phyloP scores from a whole-genome alignment of 1,140 invertebrate genomes.

The Conopomorpha cramerella region DNA sequence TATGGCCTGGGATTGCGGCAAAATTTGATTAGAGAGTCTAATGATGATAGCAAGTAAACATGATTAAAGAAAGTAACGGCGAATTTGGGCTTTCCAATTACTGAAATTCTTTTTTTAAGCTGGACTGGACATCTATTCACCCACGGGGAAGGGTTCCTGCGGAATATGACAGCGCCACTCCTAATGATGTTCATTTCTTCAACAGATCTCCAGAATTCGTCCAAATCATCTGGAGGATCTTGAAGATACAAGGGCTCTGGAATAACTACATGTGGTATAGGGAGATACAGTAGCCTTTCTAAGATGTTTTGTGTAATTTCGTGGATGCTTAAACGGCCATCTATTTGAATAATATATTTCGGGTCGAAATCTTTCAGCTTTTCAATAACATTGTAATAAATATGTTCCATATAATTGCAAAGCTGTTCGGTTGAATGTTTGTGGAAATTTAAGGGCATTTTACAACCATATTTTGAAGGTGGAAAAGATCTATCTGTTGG shows the following conservation, averaged over 20 bases:
- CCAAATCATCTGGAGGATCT: conserved; percentile 26
- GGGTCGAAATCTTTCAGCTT: conserved; percentile 52
- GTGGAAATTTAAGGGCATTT: conserved; percentile 45
- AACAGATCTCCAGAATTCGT: conserved; percentile 38
- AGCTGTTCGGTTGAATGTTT: conserved; percentile 37
- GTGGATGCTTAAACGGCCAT: conserved; percentile 46
- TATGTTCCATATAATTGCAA: conserved; percentile 41
- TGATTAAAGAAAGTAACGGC: conserved; percentile 63
- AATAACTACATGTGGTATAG: conserved; percentile 42
- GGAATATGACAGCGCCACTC: conserved; percentile 24
- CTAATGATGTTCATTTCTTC: conserved; percentile 29
- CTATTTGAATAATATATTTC: conserved; percentile 59
- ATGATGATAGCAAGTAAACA: conserved; percentile 61
- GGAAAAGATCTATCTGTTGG: conserved; percentile 19
- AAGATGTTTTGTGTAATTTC: conserved; percentile 52
- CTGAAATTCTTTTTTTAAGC: conserved; percentile 46
- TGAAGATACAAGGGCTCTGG: conserved; percentile 37
- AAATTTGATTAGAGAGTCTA: conserved; percentile 47
- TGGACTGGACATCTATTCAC: conserved; percentile 64
- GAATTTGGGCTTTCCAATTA: conserved; percentile 48
- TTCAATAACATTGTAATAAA: too few relatives aligned
- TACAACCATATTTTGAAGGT: conserved; percentile 41
- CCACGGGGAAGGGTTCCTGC: conserved; percentile 54
- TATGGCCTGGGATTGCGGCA: conserved; percentile 64
- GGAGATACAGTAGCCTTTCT: conserved; percentile 45